These are phyloP conservation scores for Scomber colias DNA, from an alignment of 2,113 vertebrate genomes.

Conservation along the genomic window DNA sequence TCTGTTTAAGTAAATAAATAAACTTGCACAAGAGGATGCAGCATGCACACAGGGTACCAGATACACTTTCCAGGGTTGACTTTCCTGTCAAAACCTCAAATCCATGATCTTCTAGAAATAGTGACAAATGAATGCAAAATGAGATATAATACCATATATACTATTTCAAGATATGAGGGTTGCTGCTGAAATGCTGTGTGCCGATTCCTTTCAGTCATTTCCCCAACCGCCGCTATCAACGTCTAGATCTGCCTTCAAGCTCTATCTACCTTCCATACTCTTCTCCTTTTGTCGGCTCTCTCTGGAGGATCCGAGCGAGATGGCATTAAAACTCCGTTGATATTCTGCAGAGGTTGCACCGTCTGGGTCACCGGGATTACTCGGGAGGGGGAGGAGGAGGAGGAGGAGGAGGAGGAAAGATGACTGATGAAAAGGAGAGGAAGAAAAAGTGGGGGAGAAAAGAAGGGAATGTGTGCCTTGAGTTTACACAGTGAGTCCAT, in stretches of 20 bases:
- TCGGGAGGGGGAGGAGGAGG: not conserved
- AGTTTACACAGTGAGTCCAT: conserved; percentile 38
- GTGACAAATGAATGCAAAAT: too few species aligned
- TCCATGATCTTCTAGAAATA: too few species aligned
- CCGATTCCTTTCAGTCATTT: conserved; percentile 17
- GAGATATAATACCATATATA: too few species aligned
- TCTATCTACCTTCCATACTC: conserved; percentile 20
- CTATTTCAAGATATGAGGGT: not conserved
- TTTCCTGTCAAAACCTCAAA: too few species aligned
- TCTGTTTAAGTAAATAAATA: too few species aligned
- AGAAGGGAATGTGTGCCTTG: conserved; percentile 14
- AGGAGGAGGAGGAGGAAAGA: not conserved
- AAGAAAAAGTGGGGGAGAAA: not conserved
- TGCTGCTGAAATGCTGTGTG: not conserved
- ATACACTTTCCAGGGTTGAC: too few species aligned
- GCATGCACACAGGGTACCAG: too few species aligned
- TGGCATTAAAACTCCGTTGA: conserved; percentile 40
- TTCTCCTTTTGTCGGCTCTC: conserved; percentile 31
- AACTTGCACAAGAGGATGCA: too few species aligned
- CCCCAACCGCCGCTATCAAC: conserved; percentile 34
- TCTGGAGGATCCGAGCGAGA: conserved; percentile 49
- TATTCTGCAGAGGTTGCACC: conserved; percentile 63
- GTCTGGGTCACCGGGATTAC: conserved; percentile 53
- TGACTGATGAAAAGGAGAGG: not conserved
- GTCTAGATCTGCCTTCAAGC: conserved; percentile 48